phyloP scores from a whole-genome alignment of 2,888 invertebrate genomes.

The Metopia argyrocephala region DNA sequence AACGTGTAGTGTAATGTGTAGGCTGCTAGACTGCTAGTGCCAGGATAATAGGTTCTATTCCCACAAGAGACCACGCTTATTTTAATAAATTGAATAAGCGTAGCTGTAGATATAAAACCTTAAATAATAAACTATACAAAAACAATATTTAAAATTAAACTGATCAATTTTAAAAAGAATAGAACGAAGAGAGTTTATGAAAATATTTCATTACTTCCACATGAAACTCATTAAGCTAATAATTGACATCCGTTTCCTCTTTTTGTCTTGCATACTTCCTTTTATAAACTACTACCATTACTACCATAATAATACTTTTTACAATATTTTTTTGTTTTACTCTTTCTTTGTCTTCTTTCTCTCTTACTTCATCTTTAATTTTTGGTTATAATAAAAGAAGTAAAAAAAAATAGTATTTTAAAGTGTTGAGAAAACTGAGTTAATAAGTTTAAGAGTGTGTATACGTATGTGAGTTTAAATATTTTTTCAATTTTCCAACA shows the following conservation, averaged over 20 bases:
- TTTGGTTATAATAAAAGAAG: slow-evolving; percentile 23
- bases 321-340: background rate
- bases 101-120: too few relatives aligned
- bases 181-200: slow-evolving; percentile 29
- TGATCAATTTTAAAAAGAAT: slow-evolving; percentile 46
- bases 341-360: slow-evolving; percentile 12
- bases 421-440: slow-evolving; percentile 6
- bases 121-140: too few relatives aligned
- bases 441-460: background rate
- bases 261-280: slow-evolving; percentile 49
- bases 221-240: slow-evolving; percentile 65
- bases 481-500: slow-evolving; percentile 52
- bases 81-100: too few relatives aligned
- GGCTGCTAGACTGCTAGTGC: too few relatives aligned
- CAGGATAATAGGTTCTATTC: too few relatives aligned
- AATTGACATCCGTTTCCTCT: slow-evolving; percentile 63
- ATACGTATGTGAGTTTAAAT: slow-evolving; percentile 31
- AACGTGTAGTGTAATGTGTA: too few relatives aligned
- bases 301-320: too few relatives aligned
- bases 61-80: too few relatives aligned
- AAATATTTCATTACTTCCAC: slow-evolving; percentile 56
- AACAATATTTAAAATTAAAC: background rate
- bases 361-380: slow-evolving; percentile 35
- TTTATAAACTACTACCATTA: slow-evolving; percentile 6
- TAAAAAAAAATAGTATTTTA: slow-evolving; percentile 54